These are phyloP conservation scores for Panagrolaimus sp. DNA, from an alignment of 1,140 invertebrate genomes.

Conservation along the genomic window DNA sequence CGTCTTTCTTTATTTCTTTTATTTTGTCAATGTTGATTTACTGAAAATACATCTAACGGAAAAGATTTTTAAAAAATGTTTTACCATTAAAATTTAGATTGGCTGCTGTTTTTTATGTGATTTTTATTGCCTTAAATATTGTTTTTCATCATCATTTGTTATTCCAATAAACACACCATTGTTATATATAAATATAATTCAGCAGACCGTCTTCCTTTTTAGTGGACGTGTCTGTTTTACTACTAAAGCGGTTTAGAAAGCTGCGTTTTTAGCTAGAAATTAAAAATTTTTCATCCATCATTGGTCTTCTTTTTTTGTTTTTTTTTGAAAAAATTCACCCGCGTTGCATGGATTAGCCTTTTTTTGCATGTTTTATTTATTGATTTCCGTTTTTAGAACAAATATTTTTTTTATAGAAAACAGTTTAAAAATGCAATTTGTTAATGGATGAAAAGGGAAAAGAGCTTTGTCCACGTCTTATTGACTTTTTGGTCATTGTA, in stretches of 20 bases:
- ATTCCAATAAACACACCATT: too few relatives aligned
- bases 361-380: background rate
- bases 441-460: slow-evolving; percentile 52
- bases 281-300: background rate
- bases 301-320: background rate
- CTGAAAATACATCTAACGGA: background rate
- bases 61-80: slow-evolving; percentile 4
- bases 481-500: slow-evolving; percentile 92
- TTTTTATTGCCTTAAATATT: too few relatives aligned
- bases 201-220: too few relatives aligned
- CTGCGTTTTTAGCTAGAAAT: too few relatives aligned
- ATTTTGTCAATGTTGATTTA: background rate
- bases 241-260: too few relatives aligned
- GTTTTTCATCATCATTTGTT: too few relatives aligned
- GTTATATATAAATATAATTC: too few relatives aligned
- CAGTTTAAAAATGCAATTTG: slow-evolving; percentile 5
- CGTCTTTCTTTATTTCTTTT: background rate
- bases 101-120: too few relatives aligned
- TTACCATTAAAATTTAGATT: background rate
- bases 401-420: background rate
- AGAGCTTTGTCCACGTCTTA: slow-evolving; percentile 64
- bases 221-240: too few relatives aligned
- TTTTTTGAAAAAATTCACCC: background rate
- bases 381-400: background rate
- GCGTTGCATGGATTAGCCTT: background rate